Base-by-base conservation (phyloP, 2,888 invertebrate genomes). In the Cheilosia soror region DNA sequence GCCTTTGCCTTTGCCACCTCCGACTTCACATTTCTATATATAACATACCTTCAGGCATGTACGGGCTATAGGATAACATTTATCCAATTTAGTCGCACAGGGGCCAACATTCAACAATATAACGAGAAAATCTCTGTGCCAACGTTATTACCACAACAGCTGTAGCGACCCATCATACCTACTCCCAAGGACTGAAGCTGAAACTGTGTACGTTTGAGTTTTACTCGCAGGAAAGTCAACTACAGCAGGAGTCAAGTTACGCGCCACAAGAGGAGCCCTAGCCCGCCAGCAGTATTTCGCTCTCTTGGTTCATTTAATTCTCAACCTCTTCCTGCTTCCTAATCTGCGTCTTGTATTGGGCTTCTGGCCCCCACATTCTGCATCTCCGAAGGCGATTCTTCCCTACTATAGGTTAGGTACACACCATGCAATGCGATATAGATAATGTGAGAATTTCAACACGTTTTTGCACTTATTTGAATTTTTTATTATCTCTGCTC, bases 401-500 rank as follows among this genome's bases (percentile, higher is more conserved):
- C 62, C 44, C 27, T 27, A 29, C 37, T 7, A 9, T 6, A 20
- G 20, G 20, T 20, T 20, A 20, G 20, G 20, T 33, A 5, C 55
- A 15, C 33, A 58, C 63, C 44, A 29, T 31, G 40, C 51, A 31
- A 55, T 44, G 47, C 20, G 60, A 82, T 71, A 66, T 65, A 66
- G 66, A 66, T 65, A 68, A 66, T 66, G 66, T 72, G 68, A 47
- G 71, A 78, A 73, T 83, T 73, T 83, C 62, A 78, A 78, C 83
- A 83, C 83, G 82, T 82, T 82, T 66, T 71, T 77, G 71, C 71
- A 77, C 71, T 82, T 82, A 72, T 82, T 82, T 82, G 77, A 71
- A 66, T 77, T 62, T 60, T 71, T 71, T 77, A 60, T 55, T 71
- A 66, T 53, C 58, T 33, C 42, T 71, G 49, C 37, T 40, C 42